Base-by-base conservation (phyloP, 2,113 vertebrate genomes). In the Saimiri boliviensis region DNA sequence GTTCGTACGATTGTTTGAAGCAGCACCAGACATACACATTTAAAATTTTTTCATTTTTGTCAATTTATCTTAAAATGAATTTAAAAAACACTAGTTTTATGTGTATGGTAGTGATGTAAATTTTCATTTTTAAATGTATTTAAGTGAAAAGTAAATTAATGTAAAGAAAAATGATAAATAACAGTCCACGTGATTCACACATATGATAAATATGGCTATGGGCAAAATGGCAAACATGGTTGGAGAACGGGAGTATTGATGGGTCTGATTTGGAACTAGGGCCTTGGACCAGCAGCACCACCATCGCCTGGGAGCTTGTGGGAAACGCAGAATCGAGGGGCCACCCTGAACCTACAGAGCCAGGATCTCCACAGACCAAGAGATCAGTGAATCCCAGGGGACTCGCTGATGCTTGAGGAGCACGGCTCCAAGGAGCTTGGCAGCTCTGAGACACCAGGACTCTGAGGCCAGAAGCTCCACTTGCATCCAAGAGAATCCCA, bases 91-190 rank as follows among this genome's bases (percentile, higher is more conserved):
- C 25, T 45, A 45, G 54, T 32, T 73, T 80, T 30, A 23, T 1
- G 20, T 27, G 7, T 23, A 76, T n/a, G 40, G 9, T 16, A 52
- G 30, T 60, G 49, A 47, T 27, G 8, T 3, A 77, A 60, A 60
- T 7, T 35, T 91, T 95, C 84, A 27, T 58, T 74, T 81, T 37
- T 12, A 71, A 93, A 90, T 71, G 45, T 37, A 52, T 66, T 86
- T 71, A 84, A 60, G 30, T 71, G 56, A 74, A 54, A 63, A 5
- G 47, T 87, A 60, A 63, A 91, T 80, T 76, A 17, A 71, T 54
- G 56, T 68, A 68, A 47, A 73, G 37, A 40, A 85, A 82, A 96
- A 76, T 11, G 17, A 58, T 54, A 17, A 52, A 80, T 45, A 80
- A 86, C 11, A 47, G n/a, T 63, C 37, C 13, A 13, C 3, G 5